A percentile compares a stretch with the other conserved stretches of the same genome.
These are phyloP conservation scores for Bujurquina vittata DNA, from an alignment of 2,113 vertebrate genomes.

Conservation along the genomic window DNA sequence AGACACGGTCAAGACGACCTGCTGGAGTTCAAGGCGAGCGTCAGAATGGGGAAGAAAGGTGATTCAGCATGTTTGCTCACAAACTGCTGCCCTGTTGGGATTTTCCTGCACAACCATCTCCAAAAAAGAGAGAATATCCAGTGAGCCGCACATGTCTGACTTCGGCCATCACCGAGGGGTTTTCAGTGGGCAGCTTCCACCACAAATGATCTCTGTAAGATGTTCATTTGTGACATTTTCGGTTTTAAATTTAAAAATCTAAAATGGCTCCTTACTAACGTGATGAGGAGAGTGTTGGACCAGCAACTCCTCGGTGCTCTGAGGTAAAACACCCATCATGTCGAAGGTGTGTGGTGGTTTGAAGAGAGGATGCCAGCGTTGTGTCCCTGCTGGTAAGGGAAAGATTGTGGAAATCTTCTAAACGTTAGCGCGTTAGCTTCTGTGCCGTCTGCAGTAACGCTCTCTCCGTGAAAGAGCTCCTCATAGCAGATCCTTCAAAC, in stretches of 20 bases:
- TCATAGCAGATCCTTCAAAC: background rate
- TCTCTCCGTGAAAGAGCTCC: background rate
- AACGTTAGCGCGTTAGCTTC: no score
- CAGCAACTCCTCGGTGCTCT: background rate
- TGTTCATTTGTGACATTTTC: background rate
- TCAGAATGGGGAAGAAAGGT: background rate
- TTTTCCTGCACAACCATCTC: no score
- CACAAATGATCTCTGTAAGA: no score
- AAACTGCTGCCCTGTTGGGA: no score
- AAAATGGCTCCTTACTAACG: background rate
- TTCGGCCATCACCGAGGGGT: no score
- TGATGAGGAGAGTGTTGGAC: background rate
- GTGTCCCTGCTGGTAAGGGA: background rate
- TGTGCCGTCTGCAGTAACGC: no score
- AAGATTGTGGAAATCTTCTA: background rate
- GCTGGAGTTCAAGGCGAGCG: background rate
- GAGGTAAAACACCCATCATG: background rate
- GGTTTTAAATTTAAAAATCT: background rate
- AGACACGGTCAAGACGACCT: accelerated
- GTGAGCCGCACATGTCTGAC: no score
- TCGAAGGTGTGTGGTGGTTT: background rate
- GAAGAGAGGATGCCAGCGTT: background rate
- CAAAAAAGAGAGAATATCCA: no score
- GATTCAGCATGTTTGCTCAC: background rate
- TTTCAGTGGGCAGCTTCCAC: no score